Evolutionary conservation across 2,113 vertebrate genomes (phyloP).

Genomic region (Vireo altiloquus): DNA sequence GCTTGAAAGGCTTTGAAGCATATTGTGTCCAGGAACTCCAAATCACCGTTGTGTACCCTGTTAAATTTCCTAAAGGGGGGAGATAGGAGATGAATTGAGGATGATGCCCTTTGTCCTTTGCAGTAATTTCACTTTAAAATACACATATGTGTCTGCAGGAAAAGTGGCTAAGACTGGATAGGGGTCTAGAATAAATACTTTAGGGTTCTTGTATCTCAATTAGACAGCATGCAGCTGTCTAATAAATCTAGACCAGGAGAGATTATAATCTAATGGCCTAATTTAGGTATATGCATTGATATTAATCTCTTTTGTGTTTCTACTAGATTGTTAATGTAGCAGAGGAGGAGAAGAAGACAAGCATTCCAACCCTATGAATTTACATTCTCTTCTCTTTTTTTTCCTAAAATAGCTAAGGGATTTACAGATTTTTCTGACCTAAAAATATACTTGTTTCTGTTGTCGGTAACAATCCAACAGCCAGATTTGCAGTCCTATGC

Average conservation of each 20-base stretch:
- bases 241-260: background rate
- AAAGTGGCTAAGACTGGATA: background rate
- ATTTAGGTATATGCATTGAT: background rate
- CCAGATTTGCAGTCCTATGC: background rate
- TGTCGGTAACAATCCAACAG: background rate
- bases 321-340: background rate
- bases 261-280: background rate
- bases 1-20: background rate
- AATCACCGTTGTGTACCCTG: background rate
- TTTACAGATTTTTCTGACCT: background rate
- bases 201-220: background rate
- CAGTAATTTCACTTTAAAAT: background rate
- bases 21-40: background rate
- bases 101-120: background rate
- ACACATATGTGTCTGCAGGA: background rate
- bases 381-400: background rate
- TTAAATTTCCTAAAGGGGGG: background rate
- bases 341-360: background rate
- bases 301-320: background rate
- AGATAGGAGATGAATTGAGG: background rate
- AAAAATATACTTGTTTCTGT: background rate
- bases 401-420: background rate
- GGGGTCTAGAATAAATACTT: background rate
- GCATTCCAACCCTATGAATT: background rate
- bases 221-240: background rate